Percentiles rank a stretch among this genome's conserved stretches.
Conservation (phyloP, 1,140 invertebrate genomes). For the Euwallacea similis region DNA sequence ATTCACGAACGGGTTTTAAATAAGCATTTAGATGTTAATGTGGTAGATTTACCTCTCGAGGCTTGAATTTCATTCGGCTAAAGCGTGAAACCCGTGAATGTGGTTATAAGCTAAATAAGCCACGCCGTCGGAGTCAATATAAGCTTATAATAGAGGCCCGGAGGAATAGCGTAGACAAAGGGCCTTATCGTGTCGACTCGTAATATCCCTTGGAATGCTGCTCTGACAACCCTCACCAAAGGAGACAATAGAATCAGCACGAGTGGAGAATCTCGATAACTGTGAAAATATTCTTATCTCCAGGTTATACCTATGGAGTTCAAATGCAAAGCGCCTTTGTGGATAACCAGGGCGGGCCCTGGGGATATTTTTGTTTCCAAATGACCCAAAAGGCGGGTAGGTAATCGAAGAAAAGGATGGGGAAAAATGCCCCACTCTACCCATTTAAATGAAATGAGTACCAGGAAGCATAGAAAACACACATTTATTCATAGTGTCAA, state of each 20-base stretch:
- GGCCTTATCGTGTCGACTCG: constrained; percentile 21
- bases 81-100: constrained; percentile 44
- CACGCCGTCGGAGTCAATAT: constrained; percentile 41
- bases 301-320: background rate
- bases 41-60: constrained; percentile 41
- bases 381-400: too few relatives aligned
- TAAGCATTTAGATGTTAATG: constrained; percentile 47
- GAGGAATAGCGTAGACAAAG: constrained; percentile 17
- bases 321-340: too few relatives aligned
- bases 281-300: constrained; percentile 18
- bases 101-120: constrained; percentile 46
- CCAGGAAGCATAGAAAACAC: too few relatives aligned
- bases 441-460: too few relatives aligned
- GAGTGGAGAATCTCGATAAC: constrained; percentile 12
- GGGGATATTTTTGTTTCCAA: too few relatives aligned
- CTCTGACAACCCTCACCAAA: constrained; percentile 11
- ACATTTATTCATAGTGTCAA: too few relatives aligned
- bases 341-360: too few relatives aligned
- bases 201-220: constrained; percentile 16
- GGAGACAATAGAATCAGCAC: constrained; percentile 22
- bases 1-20: constrained; percentile 40
- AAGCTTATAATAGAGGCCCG: constrained; percentile 39
- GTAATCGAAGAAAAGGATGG: too few relatives aligned
- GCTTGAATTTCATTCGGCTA: constrained; percentile 40
- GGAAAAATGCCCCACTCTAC: too few relatives aligned